phyloP scores from a whole-genome alignment of 2,888 invertebrate genomes.

The Andrena flavipes region DNA sequence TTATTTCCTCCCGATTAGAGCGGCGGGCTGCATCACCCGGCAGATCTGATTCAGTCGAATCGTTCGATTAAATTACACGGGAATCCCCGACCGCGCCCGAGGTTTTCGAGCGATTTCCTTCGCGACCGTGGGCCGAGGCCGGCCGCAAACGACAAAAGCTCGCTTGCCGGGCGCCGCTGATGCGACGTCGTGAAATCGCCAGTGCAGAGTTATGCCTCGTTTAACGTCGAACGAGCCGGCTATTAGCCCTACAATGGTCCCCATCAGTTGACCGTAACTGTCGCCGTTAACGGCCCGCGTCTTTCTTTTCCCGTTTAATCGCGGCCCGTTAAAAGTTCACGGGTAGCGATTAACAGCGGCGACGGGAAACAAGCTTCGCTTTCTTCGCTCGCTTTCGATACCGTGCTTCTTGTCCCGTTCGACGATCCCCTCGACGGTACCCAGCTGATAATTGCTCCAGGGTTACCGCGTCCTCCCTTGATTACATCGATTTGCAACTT shows the following conservation, averaged over 20 bases:
- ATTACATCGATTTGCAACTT: too few species aligned
- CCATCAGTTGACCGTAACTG: slow-evolving; percentile 18
- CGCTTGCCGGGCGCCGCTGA: slow-evolving; percentile 10
- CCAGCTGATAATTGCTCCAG: background rate
- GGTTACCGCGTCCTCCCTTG: too few species aligned
- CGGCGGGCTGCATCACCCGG: slow-evolving; percentile 32
- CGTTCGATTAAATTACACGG: slow-evolving; percentile 63
- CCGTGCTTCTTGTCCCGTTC: background rate
- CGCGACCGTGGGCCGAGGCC: slow-evolving; percentile 9
- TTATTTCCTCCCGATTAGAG: slow-evolving; percentile 77
- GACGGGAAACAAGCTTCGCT: background rate
- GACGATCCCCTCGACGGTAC: background rate
- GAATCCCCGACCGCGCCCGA: slow-evolving; percentile 33
- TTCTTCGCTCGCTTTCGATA: background rate
- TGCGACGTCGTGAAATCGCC: slow-evolving; percentile 32
- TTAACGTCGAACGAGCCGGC: slow-evolving; percentile 42
- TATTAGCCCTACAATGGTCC: slow-evolving; percentile 26
- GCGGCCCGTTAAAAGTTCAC: background rate
- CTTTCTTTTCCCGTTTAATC: slow-evolving; percentile 13
- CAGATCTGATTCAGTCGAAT: slow-evolving; percentile 38
- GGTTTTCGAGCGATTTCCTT: slow-evolving; percentile 54
- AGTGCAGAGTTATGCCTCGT: slow-evolving; percentile 43
- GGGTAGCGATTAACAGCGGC: background rate
- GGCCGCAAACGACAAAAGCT: background rate
- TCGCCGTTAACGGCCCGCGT: background rate